These are phyloP conservation scores for Tachuris rubrigastra DNA, from an alignment of 2,113 vertebrate species.

Conservation along the genomic window DNA sequence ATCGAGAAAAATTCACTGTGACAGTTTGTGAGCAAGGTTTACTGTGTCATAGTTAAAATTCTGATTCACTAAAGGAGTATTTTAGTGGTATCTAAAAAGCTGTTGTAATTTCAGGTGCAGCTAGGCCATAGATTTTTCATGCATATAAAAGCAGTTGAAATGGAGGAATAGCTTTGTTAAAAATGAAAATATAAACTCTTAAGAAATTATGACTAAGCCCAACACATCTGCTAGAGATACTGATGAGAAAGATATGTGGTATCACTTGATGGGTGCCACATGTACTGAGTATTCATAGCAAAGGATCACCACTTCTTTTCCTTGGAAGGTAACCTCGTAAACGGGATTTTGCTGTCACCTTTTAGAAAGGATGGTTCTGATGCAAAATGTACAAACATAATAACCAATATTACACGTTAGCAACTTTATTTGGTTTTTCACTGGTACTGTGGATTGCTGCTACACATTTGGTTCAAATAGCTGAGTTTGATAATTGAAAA, in stretches of 20 bases:
- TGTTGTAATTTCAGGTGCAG: slow-evolving; percentile 10
- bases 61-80: slow-evolving; percentile 3
- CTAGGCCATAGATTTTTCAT: slow-evolving; percentile 5
- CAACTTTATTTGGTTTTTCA: background rate
- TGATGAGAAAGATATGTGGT: background rate
- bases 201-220: background rate
- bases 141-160: background rate
- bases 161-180: background rate
- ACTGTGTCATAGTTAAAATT: slow-evolving; percentile 20
- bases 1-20: slow-evolving; percentile 56
- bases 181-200: background rate
- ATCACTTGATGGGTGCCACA: background rate
- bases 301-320: background rate
- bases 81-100: background rate
- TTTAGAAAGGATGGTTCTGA: background rate
- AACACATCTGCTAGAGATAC: background rate
- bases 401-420: background rate
- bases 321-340: background rate
- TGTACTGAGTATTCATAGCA: background rate
- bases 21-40: slow-evolving; percentile 34
- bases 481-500: background rate
- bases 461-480: background rate
- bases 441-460: background rate
- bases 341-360: background rate
- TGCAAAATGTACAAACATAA: background rate